phyloP scores from a whole-genome alignment of 1,140 invertebrate genomes.

The Sipha flava region DNA sequence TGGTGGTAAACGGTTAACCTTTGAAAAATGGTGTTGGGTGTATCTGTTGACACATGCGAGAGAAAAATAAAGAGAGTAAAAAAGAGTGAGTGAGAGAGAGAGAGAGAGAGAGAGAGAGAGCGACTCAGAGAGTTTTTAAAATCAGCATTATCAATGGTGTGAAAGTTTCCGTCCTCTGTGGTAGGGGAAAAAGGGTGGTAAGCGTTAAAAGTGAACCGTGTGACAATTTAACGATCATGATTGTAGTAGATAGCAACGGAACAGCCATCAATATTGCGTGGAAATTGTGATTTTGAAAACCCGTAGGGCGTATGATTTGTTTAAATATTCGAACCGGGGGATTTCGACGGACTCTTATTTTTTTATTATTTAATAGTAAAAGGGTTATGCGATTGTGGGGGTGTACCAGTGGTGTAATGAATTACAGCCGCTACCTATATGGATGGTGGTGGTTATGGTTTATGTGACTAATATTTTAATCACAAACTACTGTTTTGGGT shows the following conservation, averaged over 20 bases:
- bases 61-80: too few species aligned
- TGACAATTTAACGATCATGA: background rate
- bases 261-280: background rate
- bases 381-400: background rate
- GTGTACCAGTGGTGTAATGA: background rate
- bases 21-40: too few species aligned
- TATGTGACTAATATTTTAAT: background rate
- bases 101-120: too few species aligned
- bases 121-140: too few species aligned
- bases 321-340: background rate
- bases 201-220: too few species aligned
- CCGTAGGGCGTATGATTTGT: constrained; percentile 19
- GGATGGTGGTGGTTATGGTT: background rate
- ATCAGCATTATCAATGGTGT: too few species aligned
- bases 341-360: background rate
- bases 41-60: too few species aligned
- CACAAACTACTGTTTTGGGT: background rate
- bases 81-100: too few species aligned
- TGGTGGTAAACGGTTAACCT: too few species aligned
- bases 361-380: background rate
- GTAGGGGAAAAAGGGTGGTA: too few species aligned
- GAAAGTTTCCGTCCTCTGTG: too few species aligned
- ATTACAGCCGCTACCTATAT: background rate
- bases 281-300: background rate
- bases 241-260: too few species aligned